Evolutionary conservation across 2,888 invertebrate species (phyloP).

Genomic region (Isoperla grammatica): DNA sequence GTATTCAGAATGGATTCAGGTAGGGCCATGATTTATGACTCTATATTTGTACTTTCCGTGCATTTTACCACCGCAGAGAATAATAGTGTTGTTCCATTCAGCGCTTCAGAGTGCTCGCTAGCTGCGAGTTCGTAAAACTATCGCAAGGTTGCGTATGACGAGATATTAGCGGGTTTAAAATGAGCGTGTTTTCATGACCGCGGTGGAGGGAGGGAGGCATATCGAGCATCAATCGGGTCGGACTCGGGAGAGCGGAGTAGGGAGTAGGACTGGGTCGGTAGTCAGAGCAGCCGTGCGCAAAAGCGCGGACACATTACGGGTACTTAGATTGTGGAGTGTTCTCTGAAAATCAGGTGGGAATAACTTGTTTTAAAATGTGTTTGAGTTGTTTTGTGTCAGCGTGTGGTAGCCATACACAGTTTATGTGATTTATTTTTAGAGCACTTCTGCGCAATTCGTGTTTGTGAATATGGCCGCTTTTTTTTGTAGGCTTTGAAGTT

Average conservation of each 20-base stretch:
- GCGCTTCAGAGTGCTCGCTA: slow-evolving; percentile 1
- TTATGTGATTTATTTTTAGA: slow-evolving; percentile 26
- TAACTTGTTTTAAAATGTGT: slow-evolving; percentile 22
- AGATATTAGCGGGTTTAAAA: slow-evolving; percentile 31
- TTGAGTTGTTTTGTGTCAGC: slow-evolving; percentile 19
- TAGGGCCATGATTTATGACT: slow-evolving; percentile 30
- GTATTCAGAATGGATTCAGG: slow-evolving; percentile 31
- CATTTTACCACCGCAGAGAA: too few species aligned
- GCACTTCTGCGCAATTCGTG: slow-evolving; percentile 26
- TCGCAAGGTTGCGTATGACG: slow-evolving; percentile 24
- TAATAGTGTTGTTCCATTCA: background rate
- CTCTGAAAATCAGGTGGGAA: slow-evolving; percentile 31
- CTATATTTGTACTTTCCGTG: background rate
- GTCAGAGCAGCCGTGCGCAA: slow-evolving; percentile 31
- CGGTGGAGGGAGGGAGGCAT: slow-evolving; percentile 32
- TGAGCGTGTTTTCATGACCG: slow-evolving; percentile 31
- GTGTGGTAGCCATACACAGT: slow-evolving; percentile 11
- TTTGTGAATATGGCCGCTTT: slow-evolving; percentile 33
- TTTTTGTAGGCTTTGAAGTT: slow-evolving; percentile 33
- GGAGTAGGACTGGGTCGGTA: slow-evolving; percentile 23
- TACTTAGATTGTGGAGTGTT: slow-evolving; percentile 28
- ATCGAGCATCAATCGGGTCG: slow-evolving; percentile 32
- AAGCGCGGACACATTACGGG: slow-evolving; percentile 29
- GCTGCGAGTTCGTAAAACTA: background rate
- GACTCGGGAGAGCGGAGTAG: background rate